Base-by-base conservation (phyloP, 2,797 vertebrate species). In the Notolepis coatsorum region DNA sequence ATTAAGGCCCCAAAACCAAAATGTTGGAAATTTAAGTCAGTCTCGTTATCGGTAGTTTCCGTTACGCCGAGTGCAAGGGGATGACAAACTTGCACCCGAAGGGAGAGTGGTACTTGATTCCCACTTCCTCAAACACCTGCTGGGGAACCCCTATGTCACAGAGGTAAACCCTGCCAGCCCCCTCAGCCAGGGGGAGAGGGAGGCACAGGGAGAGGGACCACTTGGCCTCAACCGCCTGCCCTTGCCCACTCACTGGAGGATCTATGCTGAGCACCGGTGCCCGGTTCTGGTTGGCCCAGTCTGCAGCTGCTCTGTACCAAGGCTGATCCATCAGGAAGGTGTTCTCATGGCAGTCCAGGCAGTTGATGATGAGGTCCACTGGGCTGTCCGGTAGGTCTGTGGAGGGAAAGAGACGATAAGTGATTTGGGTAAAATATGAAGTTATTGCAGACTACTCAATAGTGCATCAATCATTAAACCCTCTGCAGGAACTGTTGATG, bases 71-170 rank as follows among this genome's bases (percentile, higher is more conserved):
- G 69, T 99, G 98, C 71, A 99, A 81, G 0, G 98, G 97, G 74
- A 99, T 98, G 83, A 99, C 96, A 0, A 99, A 99, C 79, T 99
- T 99, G 91, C 96, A 98, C 62, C 98, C 97, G 0, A 99, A 99
- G 5, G 97, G 98, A 0, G 97, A 98, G 87, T 94, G 96, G 89
- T 99, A 99, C 77, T 92, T 96, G 84, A 99, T 95, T 72, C 97
- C 97, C 79, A 97, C 96, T 78, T 99, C 98, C 70, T 96, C 94
- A 77, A 98, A 99, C 42, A 99, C 96, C 64, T 96, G 95, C 62
- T 94, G 92, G 30, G 97, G 98, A 51, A 99, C 88, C 74, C 98
- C 98, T 17, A 99, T 96, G 91, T 99, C 98, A 53, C 98, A 99
- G 63, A 99, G 87, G 82, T 98, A 99, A 31, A 99, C 88, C 0